Percentiles rank a stretch among this genome's conserved stretches.
These are phyloP conservation scores for Brachyistius frenatus DNA, from an alignment of 2,113 vertebrate genomes.

Conservation along the genomic window DNA sequence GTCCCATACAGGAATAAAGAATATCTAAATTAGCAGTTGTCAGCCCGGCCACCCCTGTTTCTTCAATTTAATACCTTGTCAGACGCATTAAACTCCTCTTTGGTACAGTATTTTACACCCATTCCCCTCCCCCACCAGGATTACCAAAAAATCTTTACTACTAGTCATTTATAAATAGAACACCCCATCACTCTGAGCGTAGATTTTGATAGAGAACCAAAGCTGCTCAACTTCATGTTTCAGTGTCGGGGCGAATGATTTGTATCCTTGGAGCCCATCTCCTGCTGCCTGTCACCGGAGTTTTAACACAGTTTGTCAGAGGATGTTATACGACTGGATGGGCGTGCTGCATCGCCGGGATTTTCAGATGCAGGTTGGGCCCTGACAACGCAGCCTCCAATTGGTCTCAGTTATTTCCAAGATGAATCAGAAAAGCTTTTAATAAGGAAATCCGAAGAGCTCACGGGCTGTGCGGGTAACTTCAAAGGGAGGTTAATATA, in stretches of 20 bases:
- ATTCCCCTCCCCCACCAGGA: conserved; percentile 34
- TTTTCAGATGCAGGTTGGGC: conserved; percentile 23
- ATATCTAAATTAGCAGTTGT: background rate
- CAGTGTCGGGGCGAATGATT: conserved; percentile 40
- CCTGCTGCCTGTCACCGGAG: conserved; percentile 33
- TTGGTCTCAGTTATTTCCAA: conserved; percentile 54
- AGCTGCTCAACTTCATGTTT: conserved; percentile 56
- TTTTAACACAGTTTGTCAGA: conserved; percentile 37
- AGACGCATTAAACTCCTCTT: conserved; percentile 50
- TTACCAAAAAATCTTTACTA: conserved; percentile 30
- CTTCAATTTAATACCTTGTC: conserved; percentile 54
- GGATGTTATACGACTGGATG: conserved; percentile 19
- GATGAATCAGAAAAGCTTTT: conserved; percentile 57
- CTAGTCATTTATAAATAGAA: conserved; percentile 48
- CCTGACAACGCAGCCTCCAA: background rate
- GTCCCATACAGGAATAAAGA: background rate
- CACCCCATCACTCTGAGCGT: conserved; percentile 36
- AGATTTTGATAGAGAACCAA: conserved; percentile 50
- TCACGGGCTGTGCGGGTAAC: conserved; percentile 22
- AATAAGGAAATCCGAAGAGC: conserved; percentile 51
- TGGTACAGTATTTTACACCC: conserved; percentile 34
- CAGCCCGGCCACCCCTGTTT: conserved; percentile 33
- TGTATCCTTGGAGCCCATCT: conserved; percentile 40
- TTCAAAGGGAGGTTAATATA: conserved; percentile 66
- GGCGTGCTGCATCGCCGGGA: background rate